A percentile compares a stretch with the other conserved stretches of the same genome.
Evolutionary conservation across 2,797 vertebrate species (phyloP).

Genomic region (Syngnathus acus): DNA sequence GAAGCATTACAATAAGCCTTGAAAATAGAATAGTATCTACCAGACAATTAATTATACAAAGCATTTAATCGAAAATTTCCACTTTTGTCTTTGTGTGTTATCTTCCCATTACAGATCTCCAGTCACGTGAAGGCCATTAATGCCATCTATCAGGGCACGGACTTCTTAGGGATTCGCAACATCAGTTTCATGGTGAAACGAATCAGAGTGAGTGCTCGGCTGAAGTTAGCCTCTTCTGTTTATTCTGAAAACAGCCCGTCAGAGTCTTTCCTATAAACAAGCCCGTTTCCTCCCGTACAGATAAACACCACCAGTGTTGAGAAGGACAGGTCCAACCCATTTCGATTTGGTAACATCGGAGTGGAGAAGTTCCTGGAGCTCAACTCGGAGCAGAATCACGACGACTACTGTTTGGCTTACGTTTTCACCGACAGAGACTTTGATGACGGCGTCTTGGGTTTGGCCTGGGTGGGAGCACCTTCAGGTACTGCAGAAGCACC

Average conservation of each 20-base stretch:
- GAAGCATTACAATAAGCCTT: no score
- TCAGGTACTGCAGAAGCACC: constrained; percentile 73
- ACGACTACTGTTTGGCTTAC: constrained; percentile 96
- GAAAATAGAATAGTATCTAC: neutral
- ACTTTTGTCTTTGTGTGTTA: neutral
- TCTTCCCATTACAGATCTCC: constrained; percentile 77
- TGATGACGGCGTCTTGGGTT: constrained; percentile 91
- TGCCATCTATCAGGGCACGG: constrained; percentile 96
- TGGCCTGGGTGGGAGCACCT: constrained; percentile 97
- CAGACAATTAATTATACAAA: neutral
- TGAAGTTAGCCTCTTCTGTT: neutral
- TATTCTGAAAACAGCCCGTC: neutral
- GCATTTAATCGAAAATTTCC: neutral
- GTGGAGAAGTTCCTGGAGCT: constrained; percentile 97
- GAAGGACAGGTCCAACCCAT: constrained; percentile 86
- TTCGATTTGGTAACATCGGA: constrained; percentile 94
- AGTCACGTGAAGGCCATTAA: constrained; percentile 97
- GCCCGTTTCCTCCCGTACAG: constrained; percentile 49
- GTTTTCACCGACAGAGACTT: constrained; percentile 98
- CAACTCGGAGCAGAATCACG: constrained; percentile 97
- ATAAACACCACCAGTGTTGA: constrained; percentile 91
- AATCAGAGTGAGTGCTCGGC: constrained; percentile 78
- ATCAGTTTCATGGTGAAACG: constrained; percentile 99
- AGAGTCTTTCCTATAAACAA: constrained; percentile 8
- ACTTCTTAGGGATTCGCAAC: constrained; percentile 95